phyloP scores from a whole-genome alignment of 2,113 vertebrate species.

The Dasyprocta punctata region DNA sequence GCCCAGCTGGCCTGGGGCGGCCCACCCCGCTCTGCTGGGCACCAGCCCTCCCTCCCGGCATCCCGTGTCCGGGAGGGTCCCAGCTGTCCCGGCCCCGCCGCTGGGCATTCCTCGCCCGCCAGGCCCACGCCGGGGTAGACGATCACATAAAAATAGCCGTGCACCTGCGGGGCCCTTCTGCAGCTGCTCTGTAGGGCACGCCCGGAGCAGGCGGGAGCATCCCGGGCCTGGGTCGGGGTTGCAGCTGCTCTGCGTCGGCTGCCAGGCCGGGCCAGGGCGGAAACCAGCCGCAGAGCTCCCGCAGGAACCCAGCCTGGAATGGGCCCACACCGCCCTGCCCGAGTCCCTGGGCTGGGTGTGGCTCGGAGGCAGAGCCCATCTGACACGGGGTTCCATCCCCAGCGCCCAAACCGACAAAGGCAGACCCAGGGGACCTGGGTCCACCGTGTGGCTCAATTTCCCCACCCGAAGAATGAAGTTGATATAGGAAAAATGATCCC shows the following conservation, averaged over 20 bases:
- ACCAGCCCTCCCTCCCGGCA: no score
- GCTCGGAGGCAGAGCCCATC: neutral
- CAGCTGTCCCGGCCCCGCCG: slow-evolving; percentile 75
- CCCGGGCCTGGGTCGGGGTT: no score
- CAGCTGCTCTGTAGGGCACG: slow-evolving; percentile 68
- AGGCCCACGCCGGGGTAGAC: no score
- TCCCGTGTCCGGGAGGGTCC: neutral
- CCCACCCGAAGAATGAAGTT: no score
- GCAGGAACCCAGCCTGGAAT: neutral
- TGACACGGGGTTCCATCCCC: neutral
- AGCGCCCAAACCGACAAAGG: neutral
- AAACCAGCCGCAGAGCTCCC: neutral
- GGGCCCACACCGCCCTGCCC: neutral
- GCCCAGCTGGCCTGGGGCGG: neutral
- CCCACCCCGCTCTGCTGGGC: no score
- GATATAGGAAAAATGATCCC: no score
- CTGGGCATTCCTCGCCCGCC: slow-evolving; percentile 65
- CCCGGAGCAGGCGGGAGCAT: no score
- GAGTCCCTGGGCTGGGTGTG: neutral
- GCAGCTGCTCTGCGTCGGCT: no score
- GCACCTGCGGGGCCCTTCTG: slow-evolving; percentile 46
- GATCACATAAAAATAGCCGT: slow-evolving; percentile 82
- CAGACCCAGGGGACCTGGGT: neutral
- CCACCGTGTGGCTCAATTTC: neutral
- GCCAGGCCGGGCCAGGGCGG: neutral